Base-by-base conservation (phyloP, 2,113 vertebrate species). In the Rhadina sibilatrix region DNA sequence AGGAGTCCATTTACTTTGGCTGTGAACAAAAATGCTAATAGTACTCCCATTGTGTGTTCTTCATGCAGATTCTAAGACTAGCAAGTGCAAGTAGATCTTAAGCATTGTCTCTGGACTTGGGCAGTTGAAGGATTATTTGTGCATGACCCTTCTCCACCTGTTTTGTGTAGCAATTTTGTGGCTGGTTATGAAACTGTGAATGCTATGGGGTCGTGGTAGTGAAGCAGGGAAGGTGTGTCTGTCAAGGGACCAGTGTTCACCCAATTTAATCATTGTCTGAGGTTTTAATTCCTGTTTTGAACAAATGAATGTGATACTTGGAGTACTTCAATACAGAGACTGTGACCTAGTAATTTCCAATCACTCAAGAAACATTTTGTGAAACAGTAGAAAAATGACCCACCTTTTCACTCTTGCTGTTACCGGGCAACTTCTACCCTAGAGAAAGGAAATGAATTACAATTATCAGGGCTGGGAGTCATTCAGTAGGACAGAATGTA, bases 311-410 rank as follows among this genome's bases (percentile, higher is more conserved):
- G 2, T 28, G 53, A 76, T 63, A 90, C 66, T 91, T 77, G 50
- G 16, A 56, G 21, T 56, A 21, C 69, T 81, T 76, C 53, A 60
- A 25, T 61, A n/a, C 31, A 65, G 60, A 76, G 33, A 76, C 33
- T 63, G 56, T 89, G 81, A 96, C 79, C 84, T 64, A 78, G 70
- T 84, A 66, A 96, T 94, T 95, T 87, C 74, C 57, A 69, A 87
- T 54, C 53, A 33, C 37, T 91, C 6, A 35, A 85, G 28, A 50
- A 18, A 1, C 33, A 47, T 92, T 63, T 78, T 89, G 68, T 57
- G 33, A 83, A 38, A 42, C 38, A 86, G 78, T 35, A 76, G 53
- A 94, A 90, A 68, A 83, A 89, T 69, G 8, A 80, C 76, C 35
- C 20, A 75, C 17, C 38, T 89, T 91, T 93, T 84, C 65, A 66